These are phyloP conservation scores for Leguminivora glycinivorella DNA, from an alignment of 1,140 invertebrate species.

Conservation along the genomic window DNA sequence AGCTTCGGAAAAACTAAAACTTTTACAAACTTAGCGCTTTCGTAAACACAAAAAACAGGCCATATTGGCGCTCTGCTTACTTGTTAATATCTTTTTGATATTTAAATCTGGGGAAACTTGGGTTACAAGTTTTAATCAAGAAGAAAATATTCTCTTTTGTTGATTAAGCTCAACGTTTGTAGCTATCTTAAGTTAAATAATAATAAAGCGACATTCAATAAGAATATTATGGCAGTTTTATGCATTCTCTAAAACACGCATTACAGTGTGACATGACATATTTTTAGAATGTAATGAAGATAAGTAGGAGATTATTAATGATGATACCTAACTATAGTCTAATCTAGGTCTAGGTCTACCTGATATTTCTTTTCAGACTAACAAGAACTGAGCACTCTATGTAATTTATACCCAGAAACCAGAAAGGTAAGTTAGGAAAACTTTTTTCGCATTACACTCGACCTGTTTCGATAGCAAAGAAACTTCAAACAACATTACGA, in stretches of 20 bases:
- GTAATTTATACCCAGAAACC: conserved; percentile 20
- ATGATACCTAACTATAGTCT: too few species aligned
- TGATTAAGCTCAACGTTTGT: neutral
- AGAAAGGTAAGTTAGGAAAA: neutral
- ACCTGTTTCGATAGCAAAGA: conserved; percentile 7
- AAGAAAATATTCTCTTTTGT: too few species aligned
- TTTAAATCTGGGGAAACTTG: neutral
- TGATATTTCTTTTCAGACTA: too few species aligned
- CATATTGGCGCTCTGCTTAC: conserved; percentile 20
- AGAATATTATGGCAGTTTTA: neutral
- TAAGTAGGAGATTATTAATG: too few species aligned
- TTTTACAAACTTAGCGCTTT: conserved; percentile 4
- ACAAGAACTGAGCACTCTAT: neutral
- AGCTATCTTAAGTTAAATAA: neutral
- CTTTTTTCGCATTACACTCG: conserved; percentile 25
- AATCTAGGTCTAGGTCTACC: too few species aligned
- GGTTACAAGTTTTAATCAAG: neutral
- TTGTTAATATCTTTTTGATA: conserved; percentile 16
- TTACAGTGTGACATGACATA: too few species aligned
- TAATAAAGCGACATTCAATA: neutral
- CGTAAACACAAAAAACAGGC: conserved; percentile 22
- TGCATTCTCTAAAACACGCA: neutral
- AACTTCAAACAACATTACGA: conserved; percentile 28
- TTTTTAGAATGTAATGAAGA: too few species aligned
- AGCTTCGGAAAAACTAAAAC: conserved; percentile 27